Evolutionary conservation across 1,140 invertebrate genomes (phyloP).

Genomic region (Brachionus sp.): DNA sequence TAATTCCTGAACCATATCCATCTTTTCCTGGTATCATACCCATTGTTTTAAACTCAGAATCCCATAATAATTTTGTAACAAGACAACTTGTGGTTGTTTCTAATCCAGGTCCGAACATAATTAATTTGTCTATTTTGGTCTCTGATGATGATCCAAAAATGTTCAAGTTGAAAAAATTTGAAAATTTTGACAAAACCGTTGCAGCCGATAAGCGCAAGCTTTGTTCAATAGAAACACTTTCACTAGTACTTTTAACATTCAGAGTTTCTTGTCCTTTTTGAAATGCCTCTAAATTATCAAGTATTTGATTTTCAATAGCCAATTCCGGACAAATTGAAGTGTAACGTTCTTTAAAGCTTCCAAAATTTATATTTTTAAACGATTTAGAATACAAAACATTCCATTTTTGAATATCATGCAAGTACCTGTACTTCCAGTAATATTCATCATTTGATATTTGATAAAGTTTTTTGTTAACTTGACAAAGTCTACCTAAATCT

Average conservation of each 20-base stretch:
- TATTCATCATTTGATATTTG: constrained; percentile 33
- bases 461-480: constrained; percentile 7
- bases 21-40: constrained; percentile 36
- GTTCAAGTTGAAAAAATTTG: not conserved
- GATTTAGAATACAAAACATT: not conserved
- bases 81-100: constrained; percentile 19
- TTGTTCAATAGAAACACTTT: not conserved
- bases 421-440: constrained; percentile 11
- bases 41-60: constrained; percentile 32
- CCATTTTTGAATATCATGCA: constrained; percentile 11
- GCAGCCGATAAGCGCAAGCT: not conserved
- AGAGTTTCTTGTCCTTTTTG: not conserved
- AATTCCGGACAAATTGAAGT: constrained; percentile 14
- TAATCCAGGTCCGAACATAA: constrained; percentile 41
- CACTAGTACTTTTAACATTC: not conserved
- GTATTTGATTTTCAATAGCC: not conserved
- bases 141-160: not conserved
- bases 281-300: not conserved
- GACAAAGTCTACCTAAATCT: constrained; percentile 19
- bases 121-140: not conserved
- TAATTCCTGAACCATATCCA: constrained; percentile 40
- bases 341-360: not conserved
- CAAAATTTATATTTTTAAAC: not conserved
- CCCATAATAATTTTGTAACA: constrained; percentile 20
- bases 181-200: not conserved